Evolutionary conservation across 2,113 vertebrate species (phyloP).

Genomic region (Megaleporinus macrocephalus): DNA sequence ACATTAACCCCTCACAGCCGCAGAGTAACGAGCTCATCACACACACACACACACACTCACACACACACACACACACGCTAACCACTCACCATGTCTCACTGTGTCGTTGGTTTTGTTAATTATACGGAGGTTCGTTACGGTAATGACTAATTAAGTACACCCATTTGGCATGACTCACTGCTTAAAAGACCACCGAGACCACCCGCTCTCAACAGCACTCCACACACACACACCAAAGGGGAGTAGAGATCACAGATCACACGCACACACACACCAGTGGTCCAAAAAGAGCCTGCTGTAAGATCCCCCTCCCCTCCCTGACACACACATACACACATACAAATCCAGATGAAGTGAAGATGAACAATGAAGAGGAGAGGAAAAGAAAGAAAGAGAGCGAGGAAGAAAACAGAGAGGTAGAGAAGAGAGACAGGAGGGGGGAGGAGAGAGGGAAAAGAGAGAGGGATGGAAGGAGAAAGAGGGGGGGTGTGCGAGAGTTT

Average conservation of each 20-base stretch:
- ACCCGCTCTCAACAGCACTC: not conserved
- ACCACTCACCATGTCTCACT: not conserved
- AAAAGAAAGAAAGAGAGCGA: not conserved
- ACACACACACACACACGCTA: not conserved
- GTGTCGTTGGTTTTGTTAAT: not conserved
- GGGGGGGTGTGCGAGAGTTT: too few species aligned
- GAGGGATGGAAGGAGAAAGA: too few species aligned
- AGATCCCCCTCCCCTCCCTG: not conserved
- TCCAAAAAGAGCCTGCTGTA: not conserved
- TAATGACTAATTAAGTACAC: not conserved
- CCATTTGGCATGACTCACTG: not conserved
- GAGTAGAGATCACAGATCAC: not conserved
- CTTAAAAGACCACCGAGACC: not conserved
- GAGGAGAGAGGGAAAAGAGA: too few species aligned
- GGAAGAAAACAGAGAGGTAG: too few species aligned
- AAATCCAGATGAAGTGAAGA: not conserved
- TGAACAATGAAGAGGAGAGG: not conserved
- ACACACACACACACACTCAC: not conserved
- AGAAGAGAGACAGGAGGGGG: too few species aligned
- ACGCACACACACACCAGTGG: not conserved
- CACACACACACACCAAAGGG: not conserved
- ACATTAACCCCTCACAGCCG: not conserved
- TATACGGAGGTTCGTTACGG: constrained; percentile 9
- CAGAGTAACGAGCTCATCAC: not conserved
- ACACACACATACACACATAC: not conserved